phyloP scores from a whole-genome alignment of 2,797 vertebrate genomes.

The Sebastes trivittatus region DNA sequence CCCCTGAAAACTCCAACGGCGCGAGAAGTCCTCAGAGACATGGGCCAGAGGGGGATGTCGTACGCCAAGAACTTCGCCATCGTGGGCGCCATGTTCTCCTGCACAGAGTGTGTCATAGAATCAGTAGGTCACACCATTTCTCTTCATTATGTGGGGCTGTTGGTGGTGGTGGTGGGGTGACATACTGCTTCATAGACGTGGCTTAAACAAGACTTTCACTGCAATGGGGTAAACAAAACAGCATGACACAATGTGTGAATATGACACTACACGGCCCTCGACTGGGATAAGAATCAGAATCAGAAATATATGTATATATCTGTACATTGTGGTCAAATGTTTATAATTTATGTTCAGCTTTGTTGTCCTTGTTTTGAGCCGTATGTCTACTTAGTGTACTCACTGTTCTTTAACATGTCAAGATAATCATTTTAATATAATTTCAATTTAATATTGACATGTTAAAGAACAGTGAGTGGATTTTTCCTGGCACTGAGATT shows the following conservation, averaged over 20 bases:
- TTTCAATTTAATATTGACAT: too few relatives aligned
- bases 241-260: background rate
- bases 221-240: background rate
- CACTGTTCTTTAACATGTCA: too few relatives aligned
- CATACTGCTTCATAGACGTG: background rate
- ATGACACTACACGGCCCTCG: background rate
- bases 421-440: too few relatives aligned
- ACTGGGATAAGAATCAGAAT: too few relatives aligned
- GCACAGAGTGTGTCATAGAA: conserved; percentile 95
- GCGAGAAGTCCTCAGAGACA: conserved; percentile 94
- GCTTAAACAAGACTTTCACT: background rate
- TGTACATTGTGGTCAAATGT: too few relatives aligned
- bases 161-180: background rate
- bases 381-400: too few relatives aligned
- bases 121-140: conserved; percentile 86
- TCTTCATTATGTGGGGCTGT: background rate
- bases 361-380: too few relatives aligned
- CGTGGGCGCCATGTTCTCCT: conserved; percentile 98
- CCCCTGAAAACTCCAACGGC: conserved; percentile 92
- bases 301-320: too few relatives aligned
- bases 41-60: conserved; percentile 97
- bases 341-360: too few relatives aligned
- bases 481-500: background rate
- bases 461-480: too few relatives aligned
- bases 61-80: conserved; percentile 99